phyloP scores from a whole-genome alignment of 2,113 vertebrate genomes.

The Myanophis thanlyinensis region DNA sequence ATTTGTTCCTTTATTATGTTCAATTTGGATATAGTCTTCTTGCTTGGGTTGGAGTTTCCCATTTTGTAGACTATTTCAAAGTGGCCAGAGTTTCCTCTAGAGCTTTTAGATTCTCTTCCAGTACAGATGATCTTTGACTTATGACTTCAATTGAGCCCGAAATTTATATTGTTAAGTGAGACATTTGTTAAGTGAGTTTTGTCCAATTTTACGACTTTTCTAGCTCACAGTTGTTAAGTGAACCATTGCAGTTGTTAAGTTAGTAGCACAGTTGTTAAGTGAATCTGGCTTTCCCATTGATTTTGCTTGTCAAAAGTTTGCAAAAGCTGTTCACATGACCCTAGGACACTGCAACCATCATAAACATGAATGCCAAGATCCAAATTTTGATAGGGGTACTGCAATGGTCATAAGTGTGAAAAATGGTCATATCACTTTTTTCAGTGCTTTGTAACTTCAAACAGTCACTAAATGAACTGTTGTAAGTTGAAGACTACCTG shows the following conservation, averaged over 20 bases:
- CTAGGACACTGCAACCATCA: too few species aligned
- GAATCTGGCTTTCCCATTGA: too few species aligned
- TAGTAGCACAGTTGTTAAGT: too few species aligned
- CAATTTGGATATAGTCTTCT: too few species aligned
- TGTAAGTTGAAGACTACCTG: background rate
- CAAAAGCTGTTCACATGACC: too few species aligned
- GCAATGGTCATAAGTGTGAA: background rate
- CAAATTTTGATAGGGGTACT: background rate
- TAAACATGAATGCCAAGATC: background rate
- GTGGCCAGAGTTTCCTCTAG: too few species aligned
- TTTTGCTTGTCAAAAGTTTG: too few species aligned
- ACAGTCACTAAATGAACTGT: background rate
- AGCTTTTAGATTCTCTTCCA: background rate
- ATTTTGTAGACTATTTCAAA: too few species aligned
- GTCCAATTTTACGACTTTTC: background rate
- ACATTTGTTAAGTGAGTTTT: background rate
- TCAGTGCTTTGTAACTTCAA: background rate
- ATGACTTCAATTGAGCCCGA: background rate
- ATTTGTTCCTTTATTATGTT: too few species aligned
- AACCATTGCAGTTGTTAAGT: too few species aligned
- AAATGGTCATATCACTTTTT: background rate
- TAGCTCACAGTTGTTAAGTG: background rate
- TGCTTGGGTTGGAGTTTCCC: too few species aligned
- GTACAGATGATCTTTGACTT: background rate
- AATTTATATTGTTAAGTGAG: background rate